Base-by-base conservation (phyloP, 2,888 invertebrate genomes). In the Caenorhabditis auriculariae region DNA sequence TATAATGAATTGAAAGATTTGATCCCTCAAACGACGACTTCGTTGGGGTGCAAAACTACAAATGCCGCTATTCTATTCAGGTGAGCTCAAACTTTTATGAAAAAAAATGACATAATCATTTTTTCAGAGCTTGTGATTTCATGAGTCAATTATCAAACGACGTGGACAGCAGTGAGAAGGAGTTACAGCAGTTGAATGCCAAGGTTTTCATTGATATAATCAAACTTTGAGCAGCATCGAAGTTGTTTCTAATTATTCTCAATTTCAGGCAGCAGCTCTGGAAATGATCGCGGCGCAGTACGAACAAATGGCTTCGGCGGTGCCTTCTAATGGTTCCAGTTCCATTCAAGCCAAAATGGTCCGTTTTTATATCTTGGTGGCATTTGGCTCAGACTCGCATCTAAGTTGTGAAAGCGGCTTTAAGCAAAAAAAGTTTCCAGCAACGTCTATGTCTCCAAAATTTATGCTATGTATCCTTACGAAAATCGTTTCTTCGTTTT, bases 41-140 rank as follows among this genome's bases (percentile, higher is more conserved):
- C 77, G 7, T 54, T 73, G 32, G 81, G 81, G 9, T 81, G 80
- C 57, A 81, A 81, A 60, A 79, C 77, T 3, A 81, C 81, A 6
- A 81, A 81, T 50, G 81, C 81, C 0, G 72, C 78, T 23, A 77
- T 81, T 55, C 56, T 81, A 23, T 81, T 78, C 60, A 54, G 76
- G 64, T 68, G 28, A 21, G 19, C 26, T 41, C n/a, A 24, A 7
- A 37, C 29, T 32, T 47, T 44, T n/a, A 15, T 4, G 7, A 24
- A 19, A 4, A 38, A 15, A 23, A 15, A 15, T 23, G 21, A 0
- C 1, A 17, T 19, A n/a, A 1, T 44, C 1, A 9, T 17, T 17
- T 21, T 47, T 61, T 41, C 50, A 64, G 72, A 63, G 80, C 81
- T 15, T 75, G 72, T 38, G 81, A 81, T 35, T 80, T 77, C 62